A percentile compares a stretch with the other conserved stretches of the same genome.
phyloP scores from a whole-genome alignment of 1,140 invertebrate genomes.

The Pseudomyrmex concolor region DNA sequence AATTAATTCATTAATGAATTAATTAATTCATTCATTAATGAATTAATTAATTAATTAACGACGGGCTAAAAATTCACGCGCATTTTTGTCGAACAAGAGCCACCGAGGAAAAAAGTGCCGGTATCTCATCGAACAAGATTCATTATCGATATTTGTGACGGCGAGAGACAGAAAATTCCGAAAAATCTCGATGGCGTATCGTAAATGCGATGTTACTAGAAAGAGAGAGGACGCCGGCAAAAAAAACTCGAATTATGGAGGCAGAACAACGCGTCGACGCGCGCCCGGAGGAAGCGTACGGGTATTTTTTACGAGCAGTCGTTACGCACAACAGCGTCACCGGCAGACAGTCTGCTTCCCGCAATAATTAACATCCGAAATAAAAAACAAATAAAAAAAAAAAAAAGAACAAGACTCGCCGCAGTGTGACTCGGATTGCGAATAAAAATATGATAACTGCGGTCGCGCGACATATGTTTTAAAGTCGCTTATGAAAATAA shows the following conservation, averaged over 20 bases:
- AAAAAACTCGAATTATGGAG: constrained; percentile 24
- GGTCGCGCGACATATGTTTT: constrained; percentile 38
- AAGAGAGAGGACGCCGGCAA: not conserved
- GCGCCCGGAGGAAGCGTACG: constrained; percentile 3
- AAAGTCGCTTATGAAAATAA: constrained; percentile 56
- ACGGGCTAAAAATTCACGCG: not conserved
- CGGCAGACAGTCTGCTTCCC: constrained; percentile 52
- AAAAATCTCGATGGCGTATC: not conserved
- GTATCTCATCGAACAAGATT: not conserved
- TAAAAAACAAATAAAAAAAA: no score
- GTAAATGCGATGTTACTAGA: not conserved
- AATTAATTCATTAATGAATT: constrained; percentile 19
- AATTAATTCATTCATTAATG: no score
- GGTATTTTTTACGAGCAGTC: constrained; percentile 42
- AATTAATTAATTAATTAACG: constrained; percentile 9
- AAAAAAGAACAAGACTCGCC: constrained; percentile 32
- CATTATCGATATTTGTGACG: not conserved
- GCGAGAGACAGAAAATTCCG: not conserved
- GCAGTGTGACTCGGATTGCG: constrained; percentile 44
- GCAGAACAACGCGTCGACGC: constrained; percentile 15
- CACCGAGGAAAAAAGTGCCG: not conserved
- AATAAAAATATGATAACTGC: constrained; percentile 59
- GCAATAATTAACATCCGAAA: constrained; percentile 59
- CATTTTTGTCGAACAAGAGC: not conserved
- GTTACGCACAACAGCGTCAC: constrained; percentile 59